These are phyloP conservation scores for Spinibarbus caldwelli DNA, from an alignment of 2,797 vertebrate genomes.

Conservation along the genomic window DNA sequence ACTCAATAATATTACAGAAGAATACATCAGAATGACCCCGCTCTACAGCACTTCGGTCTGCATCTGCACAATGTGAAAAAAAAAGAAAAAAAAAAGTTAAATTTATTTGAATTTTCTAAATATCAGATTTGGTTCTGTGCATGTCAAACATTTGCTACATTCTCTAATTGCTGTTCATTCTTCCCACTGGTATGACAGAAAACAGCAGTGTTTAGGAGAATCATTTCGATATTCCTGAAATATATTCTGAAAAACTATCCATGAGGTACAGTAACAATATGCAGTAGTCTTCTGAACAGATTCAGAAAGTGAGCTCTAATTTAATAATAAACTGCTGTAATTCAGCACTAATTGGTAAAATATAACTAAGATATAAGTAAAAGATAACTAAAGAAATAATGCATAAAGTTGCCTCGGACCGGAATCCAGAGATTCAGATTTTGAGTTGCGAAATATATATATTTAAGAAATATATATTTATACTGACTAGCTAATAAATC, in stretches of 20 bases:
- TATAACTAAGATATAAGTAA: no score
- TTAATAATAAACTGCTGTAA: neutral
- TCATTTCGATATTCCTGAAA: conserved; percentile 48
- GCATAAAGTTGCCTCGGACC: neutral
- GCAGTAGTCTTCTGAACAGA: neutral
- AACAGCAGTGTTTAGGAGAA: conserved; percentile 22
- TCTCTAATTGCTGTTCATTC: neutral
- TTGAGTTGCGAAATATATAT: neutral
- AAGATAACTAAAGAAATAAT: neutral
- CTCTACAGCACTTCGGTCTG: neutral
- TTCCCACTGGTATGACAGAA: neutral
- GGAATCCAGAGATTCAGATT: neutral
- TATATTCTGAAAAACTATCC: neutral
- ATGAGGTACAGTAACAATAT: neutral
- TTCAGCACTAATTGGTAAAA: neutral
- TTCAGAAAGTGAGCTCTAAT: neutral
- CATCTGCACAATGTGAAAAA: neutral
- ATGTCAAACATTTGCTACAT: neutral
- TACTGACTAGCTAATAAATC: conserved; percentile 14
- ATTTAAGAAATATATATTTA: no score
- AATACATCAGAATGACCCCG: neutral
- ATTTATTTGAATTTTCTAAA: neutral
- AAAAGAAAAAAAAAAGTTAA: neutral
- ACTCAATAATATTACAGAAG: neutral
- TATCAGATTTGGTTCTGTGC: neutral